A percentile compares a stretch with the other conserved stretches of the same genome.
These are phyloP conservation scores for Bombus waltoni DNA, from an alignment of 1,140 invertebrate species.

Conservation along the genomic window DNA sequence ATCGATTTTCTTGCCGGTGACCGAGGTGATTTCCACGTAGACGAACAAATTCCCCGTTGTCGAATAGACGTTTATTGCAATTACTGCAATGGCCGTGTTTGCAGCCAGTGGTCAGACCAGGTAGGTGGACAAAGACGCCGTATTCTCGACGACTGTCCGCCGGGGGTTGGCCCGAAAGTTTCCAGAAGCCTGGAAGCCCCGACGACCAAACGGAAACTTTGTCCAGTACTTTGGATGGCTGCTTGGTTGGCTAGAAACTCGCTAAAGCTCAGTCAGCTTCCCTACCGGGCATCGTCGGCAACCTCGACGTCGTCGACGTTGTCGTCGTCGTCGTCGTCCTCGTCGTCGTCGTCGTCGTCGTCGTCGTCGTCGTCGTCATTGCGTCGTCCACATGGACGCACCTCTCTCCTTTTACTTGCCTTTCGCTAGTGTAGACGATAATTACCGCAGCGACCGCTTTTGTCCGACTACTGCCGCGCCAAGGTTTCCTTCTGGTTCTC, in stretches of 20 bases:
- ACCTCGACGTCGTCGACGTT: background rate
- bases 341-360: conserved; percentile 10
- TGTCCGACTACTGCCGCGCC: conserved; percentile 64
- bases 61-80: conserved; percentile 70
- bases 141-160: conserved; percentile 59
- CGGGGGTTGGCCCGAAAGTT: conserved; percentile 75
- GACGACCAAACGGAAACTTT: conserved; percentile 72
- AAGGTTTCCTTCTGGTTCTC: conserved; percentile 64
- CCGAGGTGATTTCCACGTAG: conserved; percentile 23
- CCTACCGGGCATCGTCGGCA: conserved; percentile 59
- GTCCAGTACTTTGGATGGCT: conserved; percentile 70
- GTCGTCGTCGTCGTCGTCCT: conserved; percentile 7
- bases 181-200: conserved; percentile 69
- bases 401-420: conserved; percentile 48
- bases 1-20: conserved; percentile 38
- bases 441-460: conserved; percentile 76
- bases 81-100: conserved; percentile 66
- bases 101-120: conserved; percentile 62
- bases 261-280: conserved; percentile 78
- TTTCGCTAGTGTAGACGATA: conserved; percentile 70
- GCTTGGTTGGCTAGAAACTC: conserved; percentile 77
- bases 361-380: conserved; percentile 40
- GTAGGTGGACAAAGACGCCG: conserved; percentile 72
- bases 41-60: conserved; percentile 45
- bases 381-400: conserved; percentile 64